phyloP scores from a whole-genome alignment of 2,113 vertebrate species.

The Scalopus aquaticus region DNA sequence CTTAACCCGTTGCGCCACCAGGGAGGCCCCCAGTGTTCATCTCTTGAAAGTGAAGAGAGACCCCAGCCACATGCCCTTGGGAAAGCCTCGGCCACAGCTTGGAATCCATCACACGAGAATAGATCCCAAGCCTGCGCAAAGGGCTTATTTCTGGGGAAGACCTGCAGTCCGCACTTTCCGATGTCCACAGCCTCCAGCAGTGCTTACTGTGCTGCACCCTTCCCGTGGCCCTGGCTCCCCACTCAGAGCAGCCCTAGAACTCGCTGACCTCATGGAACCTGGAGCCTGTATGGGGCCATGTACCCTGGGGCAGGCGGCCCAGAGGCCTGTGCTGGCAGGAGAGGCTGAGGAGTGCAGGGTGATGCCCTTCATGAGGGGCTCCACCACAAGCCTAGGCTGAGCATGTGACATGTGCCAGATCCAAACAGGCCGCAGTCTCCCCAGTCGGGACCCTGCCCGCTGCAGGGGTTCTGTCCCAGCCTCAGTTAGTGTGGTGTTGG shows the following conservation, averaged over 20 bases:
- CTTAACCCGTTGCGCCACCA: too few species aligned
- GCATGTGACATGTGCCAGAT: too few species aligned
- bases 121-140: not conserved
- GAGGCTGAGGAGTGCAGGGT: not conserved
- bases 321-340: not conserved
- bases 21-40: not conserved
- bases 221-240: not conserved
- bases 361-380: not conserved
- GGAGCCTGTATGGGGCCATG: too few species aligned
- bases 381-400: not conserved
- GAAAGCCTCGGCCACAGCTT: not conserved
- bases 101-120: not conserved
- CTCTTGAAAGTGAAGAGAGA: not conserved
- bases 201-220: not conserved
- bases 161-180: fast-evolving
- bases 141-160: not conserved
- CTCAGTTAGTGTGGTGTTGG: not conserved
- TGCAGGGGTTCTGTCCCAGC: not conserved
- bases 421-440: fast-evolving
- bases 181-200: not conserved
- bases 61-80: not conserved
- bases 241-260: not conserved
- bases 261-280: too few species aligned
- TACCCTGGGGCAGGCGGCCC: not conserved
- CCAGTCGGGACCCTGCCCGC: not conserved